Evolutionary conservation across 2,113 vertebrate species (phyloP), one percentile per base, ranked within the genome.

Genomic region (Thermophis baileyi): DNA sequence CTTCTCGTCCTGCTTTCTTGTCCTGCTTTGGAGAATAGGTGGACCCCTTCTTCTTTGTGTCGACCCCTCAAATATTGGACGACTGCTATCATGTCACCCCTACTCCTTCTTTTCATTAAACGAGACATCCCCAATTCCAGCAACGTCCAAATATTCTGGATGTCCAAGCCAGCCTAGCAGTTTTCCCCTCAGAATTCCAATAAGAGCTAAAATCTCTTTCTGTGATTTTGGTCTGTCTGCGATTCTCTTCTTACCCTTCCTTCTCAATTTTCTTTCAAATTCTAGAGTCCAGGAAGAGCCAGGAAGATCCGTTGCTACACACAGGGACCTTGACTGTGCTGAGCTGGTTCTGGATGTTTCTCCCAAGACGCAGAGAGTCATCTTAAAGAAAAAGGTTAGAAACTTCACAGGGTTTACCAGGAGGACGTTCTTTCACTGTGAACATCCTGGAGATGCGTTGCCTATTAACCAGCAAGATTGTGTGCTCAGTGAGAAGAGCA

Each of bases 271-370:
- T 3, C 87, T 87, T 94, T 86, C 60, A 3, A 95, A 91, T 94
- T 95, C 86, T 50, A 98, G 98, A 47, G 96, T 91, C 60, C 97
- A 98, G 93, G 98, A 97, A 92, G 96, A 95, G 46, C 97, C 96
- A 44, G 98, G 96, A 91, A 98, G 99, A 93, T 98, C 98, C 0
- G 98, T 98, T 87, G 96, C 98, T 93, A 98, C 98, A 8, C 98
- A 97, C 90, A 98, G 97, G 20, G 96, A 96, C 20, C 96, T 98
- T 87, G 98, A 97, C 44, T 98, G 96, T 94, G 97, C 98, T 91
- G 98, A 99, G 92, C 98, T 99, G 2, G 99, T 99, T 86, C 98
- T 99, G 0, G 99, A 99, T 94, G 98, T 99, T 93, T 98, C 98
- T 54, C 97, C 98, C 6, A 99, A 99, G 97, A 99, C 99, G n/a